phyloP scores from a whole-genome alignment of 2,888 invertebrate species.

The Agonum fuliginosum region DNA sequence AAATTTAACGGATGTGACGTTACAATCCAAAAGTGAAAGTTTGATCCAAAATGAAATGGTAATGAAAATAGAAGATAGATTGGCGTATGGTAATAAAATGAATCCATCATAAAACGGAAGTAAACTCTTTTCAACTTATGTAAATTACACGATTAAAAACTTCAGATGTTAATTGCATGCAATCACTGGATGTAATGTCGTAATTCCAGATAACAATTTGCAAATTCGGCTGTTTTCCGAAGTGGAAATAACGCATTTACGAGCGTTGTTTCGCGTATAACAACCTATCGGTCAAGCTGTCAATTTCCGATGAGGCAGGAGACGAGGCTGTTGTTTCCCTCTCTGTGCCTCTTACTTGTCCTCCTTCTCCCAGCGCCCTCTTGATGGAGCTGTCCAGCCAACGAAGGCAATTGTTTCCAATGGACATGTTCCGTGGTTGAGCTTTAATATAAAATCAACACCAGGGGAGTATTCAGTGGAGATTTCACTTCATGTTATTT shows the following conservation, averaged over 20 bases:
- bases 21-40: no score
- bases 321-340: no score
- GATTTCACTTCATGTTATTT: no score
- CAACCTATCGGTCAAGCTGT: slow-evolving; percentile 32
- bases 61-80: no score
- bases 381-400: not conserved
- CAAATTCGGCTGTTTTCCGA: not conserved
- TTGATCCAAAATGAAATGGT: no score
- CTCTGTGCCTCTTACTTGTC: no score
- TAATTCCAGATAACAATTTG: not conserved
- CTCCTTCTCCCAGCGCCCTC: not conserved
- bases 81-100: no score
- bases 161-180: not conserved
- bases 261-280: not conserved
- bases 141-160: not conserved
- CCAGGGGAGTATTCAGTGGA: not conserved
- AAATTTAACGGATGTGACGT: no score
- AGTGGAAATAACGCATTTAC: slow-evolving; percentile 15
- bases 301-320: slow-evolving; percentile 25
- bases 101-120: no score
- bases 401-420: slow-evolving; percentile 30
- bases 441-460: slow-evolving; percentile 3
- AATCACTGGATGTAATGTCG: not conserved
- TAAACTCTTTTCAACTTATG: no score
- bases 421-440: not conserved